Conservation (phyloP, 2,797 vertebrate species). For the Champsocephalus esox region DNA sequence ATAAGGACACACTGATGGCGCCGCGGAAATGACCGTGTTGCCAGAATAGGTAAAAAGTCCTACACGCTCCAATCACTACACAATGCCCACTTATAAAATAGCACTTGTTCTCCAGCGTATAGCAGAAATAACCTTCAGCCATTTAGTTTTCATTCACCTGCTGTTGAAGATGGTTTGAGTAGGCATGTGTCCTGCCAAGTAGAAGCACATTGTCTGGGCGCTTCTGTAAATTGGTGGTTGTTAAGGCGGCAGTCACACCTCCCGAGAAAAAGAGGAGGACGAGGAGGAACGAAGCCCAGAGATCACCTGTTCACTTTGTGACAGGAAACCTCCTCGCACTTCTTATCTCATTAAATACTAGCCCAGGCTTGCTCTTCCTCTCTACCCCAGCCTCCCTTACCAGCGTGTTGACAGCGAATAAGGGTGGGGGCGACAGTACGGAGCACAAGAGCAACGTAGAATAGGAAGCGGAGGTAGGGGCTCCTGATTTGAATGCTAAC, state of each 20-base stretch:
- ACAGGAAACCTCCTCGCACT: constrained; percentile 57
- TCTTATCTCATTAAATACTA: constrained; percentile 74
- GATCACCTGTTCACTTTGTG: constrained; percentile 63
- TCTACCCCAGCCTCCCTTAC: not conserved
- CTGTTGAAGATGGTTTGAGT: constrained; percentile 23
- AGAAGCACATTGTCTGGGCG: constrained; percentile 24
- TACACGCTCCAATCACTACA: not conserved
- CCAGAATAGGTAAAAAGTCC: constrained; percentile 45
- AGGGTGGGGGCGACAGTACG: constrained; percentile 18
- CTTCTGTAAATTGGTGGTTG: constrained; percentile 44
- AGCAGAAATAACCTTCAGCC: constrained; percentile 25
- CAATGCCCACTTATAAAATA: constrained; percentile 9
- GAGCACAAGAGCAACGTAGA: constrained; percentile 41
- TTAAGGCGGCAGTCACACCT: constrained; percentile 31
- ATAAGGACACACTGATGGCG: constrained; percentile 60
- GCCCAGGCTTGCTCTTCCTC: constrained; percentile 27
- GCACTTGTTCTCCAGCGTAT: constrained; percentile 16
- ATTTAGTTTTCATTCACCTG: constrained; percentile 23
- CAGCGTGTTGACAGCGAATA: constrained; percentile 45
- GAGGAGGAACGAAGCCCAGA: constrained; percentile 36
- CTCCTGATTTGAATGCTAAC: constrained; percentile 79
- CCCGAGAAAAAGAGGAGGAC: constrained; percentile 13
- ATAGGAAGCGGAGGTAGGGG: constrained; percentile 38
- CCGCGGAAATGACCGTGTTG: constrained; percentile 31
- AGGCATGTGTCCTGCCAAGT: constrained; percentile 24